These are phyloP conservation scores for Scopus umbretta DNA, from an alignment of 2,113 vertebrate species.

Conservation along the genomic window DNA sequence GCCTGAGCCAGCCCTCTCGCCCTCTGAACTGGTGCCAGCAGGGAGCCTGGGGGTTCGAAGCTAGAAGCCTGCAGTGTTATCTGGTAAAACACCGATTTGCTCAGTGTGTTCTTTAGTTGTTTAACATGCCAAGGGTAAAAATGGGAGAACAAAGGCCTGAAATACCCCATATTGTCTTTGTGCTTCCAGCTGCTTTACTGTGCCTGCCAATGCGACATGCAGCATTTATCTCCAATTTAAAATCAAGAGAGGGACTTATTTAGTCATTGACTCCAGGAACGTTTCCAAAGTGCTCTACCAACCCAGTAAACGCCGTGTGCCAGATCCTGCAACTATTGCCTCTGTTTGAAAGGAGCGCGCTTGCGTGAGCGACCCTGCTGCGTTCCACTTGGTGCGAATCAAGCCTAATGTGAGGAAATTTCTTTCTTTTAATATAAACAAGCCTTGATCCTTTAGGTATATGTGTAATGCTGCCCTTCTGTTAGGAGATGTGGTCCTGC, in stretches of 20 bases:
- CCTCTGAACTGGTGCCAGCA: background rate
- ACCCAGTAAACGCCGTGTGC: background rate
- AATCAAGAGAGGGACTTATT: slow-evolving; percentile 23
- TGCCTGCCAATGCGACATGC: background rate
- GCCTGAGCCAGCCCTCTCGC: background rate
- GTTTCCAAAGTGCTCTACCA: background rate
- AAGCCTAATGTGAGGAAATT: background rate
- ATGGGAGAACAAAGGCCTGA: background rate
- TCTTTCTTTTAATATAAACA: background rate
- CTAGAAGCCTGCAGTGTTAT: background rate
- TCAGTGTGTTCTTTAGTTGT: background rate
- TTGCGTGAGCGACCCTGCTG: background rate
- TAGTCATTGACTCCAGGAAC: slow-evolving; percentile 20
- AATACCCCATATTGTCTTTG: background rate
- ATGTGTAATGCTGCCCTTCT: background rate
- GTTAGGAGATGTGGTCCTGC: background rate
- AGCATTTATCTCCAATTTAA: slow-evolving; percentile 30
- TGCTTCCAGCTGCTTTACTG: slow-evolving; percentile 23
- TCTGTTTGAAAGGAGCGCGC: background rate
- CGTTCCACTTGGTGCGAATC: background rate
- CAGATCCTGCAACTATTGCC: background rate
- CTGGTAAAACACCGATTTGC: background rate
- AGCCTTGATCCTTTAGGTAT: background rate
- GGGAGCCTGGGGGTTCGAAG: background rate
- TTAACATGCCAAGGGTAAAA: background rate